phyloP scores from a whole-genome alignment of 2,888 invertebrate genomes.

The Caenorhabditis sulstoni region DNA sequence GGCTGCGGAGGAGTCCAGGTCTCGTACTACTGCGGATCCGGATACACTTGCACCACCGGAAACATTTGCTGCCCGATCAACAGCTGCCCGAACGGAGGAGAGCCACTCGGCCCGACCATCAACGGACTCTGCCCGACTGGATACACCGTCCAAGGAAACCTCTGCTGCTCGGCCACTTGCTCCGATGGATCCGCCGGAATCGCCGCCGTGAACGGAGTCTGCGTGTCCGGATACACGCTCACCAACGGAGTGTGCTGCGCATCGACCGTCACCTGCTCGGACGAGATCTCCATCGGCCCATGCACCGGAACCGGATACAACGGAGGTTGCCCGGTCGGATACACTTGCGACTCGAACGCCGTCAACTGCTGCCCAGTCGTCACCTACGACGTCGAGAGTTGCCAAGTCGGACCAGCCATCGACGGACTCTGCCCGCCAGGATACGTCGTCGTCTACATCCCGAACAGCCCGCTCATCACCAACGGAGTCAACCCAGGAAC shows the following conservation, averaged over 20 bases:
- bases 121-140: slow-evolving; percentile 79
- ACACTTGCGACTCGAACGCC: slow-evolving; percentile 68
- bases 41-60: slow-evolving; percentile 79
- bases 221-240: slow-evolving; percentile 74
- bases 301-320: slow-evolving; percentile 60
- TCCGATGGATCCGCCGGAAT: slow-evolving; percentile 64
- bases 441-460: slow-evolving; percentile 66
- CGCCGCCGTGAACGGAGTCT: slow-evolving; percentile 65
- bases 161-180: slow-evolving; percentile 73
- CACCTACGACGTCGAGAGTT: slow-evolving; percentile 42
- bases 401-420: slow-evolving; percentile 69
- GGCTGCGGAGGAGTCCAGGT: slow-evolving; percentile 70
- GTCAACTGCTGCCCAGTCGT: slow-evolving; percentile 72
- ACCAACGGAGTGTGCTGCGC: slow-evolving; percentile 78
- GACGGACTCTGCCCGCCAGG: slow-evolving; percentile 71
- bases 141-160: slow-evolving; percentile 71
- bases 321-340: slow-evolving; percentile 67
- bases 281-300: slow-evolving; percentile 60
- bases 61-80: slow-evolving; percentile 79
- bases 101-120: slow-evolving; percentile 77
- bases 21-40: slow-evolving; percentile 77
- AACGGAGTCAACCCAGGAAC: slow-evolving; percentile 65
- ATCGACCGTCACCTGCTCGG: slow-evolving; percentile 55
- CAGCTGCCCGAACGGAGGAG: slow-evolving; percentile 76
- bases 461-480: slow-evolving; percentile 53